These are phyloP conservation scores for Chaetura pelagica DNA, from an alignment of 2,113 vertebrate genomes.

Conservation along the genomic window DNA sequence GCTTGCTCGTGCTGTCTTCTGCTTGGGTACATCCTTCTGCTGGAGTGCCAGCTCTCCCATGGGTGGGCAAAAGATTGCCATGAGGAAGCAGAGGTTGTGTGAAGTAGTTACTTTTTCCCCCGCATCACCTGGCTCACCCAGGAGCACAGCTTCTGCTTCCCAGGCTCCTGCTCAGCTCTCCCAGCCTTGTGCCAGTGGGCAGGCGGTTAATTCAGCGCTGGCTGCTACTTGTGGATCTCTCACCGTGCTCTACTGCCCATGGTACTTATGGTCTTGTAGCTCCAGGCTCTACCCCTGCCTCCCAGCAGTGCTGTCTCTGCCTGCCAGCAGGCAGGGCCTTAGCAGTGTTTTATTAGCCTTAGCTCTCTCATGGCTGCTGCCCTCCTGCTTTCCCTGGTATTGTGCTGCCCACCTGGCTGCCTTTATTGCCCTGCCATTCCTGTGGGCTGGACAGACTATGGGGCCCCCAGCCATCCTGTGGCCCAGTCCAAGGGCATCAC, in stretches of 20 bases:
- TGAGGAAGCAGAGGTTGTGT: background rate
- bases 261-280: background rate
- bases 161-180: background rate
- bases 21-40: background rate
- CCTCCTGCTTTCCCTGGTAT: background rate
- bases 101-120: background rate
- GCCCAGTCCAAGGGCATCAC: background rate
- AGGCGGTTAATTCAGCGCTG: background rate
- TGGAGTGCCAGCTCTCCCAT: background rate
- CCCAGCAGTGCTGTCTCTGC: background rate
- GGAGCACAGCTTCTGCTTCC: background rate
- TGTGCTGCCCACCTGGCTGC: background rate
- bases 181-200: conserved; percentile 7
- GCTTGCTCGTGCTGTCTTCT: background rate
- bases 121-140: background rate
- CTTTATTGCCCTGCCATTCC: background rate
- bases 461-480: background rate
- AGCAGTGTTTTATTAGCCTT: background rate
- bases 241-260: background rate
- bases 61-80: background rate
- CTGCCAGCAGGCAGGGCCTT: background rate
- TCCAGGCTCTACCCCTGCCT: background rate
- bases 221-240: background rate
- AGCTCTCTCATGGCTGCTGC: background rate
- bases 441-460: background rate